Evolutionary conservation across 2,113 vertebrate species (phyloP).

Genomic region (Lathamus discolor): DNA sequence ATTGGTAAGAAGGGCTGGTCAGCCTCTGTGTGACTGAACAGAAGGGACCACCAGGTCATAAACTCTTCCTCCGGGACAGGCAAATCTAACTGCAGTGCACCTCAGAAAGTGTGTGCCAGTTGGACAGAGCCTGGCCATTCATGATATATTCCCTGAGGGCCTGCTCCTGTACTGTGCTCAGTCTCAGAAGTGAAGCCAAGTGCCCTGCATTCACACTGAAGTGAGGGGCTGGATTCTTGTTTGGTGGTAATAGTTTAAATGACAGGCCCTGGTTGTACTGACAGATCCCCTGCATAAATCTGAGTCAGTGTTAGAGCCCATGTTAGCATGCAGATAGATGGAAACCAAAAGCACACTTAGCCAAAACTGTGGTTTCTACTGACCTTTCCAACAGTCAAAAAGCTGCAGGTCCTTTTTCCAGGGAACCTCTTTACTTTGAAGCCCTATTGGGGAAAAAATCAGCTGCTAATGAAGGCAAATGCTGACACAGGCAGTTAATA

Average conservation of each 20-base stretch:
- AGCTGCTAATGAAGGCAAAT: neutral
- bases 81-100: neutral
- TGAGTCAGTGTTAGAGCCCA: accelerated
- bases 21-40: neutral
- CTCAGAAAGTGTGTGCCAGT: neutral
- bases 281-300: neutral
- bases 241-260: neutral
- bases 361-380: neutral
- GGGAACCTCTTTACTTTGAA: conserved; percentile 79
- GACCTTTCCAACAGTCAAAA: conserved; percentile 83
- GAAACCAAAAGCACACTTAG: neutral
- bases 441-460: conserved; percentile 60
- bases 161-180: neutral
- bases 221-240: neutral
- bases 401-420: conserved; percentile 82
- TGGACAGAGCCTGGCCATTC: neutral
- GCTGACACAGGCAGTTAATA: neutral
- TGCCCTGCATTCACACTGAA: neutral
- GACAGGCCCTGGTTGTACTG: neutral
- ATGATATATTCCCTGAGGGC: neutral
- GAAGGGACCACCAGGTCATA: neutral
- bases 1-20: neutral
- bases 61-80: neutral
- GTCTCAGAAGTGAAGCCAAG: neutral
- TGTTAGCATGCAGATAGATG: accelerated